Evolutionary conservation across 2,797 vertebrate genomes (phyloP), one percentile per base, ranked within the genome.

Genomic region (Oreochromis mossambicus): DNA sequence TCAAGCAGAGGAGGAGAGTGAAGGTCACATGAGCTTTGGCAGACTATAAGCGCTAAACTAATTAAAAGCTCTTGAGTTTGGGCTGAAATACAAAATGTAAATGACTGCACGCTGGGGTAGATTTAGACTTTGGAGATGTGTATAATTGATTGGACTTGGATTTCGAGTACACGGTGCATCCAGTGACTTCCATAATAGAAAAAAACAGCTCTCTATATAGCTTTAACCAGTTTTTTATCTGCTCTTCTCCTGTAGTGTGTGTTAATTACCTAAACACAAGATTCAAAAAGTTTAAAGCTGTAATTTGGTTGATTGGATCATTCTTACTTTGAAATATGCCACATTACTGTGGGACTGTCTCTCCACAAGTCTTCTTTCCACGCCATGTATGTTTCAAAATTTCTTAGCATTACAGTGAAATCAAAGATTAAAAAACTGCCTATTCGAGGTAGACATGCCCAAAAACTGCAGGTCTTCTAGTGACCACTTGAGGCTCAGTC

Each of bases 1-100:
- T 93, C 90, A 89, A 81, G 90, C 92, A 79, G 92, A 84, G 89
- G 46, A 88, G 80, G 76, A 83, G 75, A 86, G 88, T 55, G 86
- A 86, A 91, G 91, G 93, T 94, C 91, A 90, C 79, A 34, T 15
- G 7, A 51, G 86, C 81, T 77, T 91, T 90, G 92, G 88, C 92
- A 93, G 87, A 63, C 87, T 70, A 79, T n/a, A 77, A 79, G 56
- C 81, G 46, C 85, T 55, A 32, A 88, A 87, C 91, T 92, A 92
- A 94, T 94, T 95, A 94, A 91, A 92, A 94, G 81, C 91, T 90
- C 84, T 91, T 24, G 87, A 86, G 83, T 92, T 92, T 92, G 88
- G 81, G 75, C 82, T 83, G 84, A 83, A 92, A 92, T 75, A 82
- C 80, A 84, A 87, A 75, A 92, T 86, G 79, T 90, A 90, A 92